These are phyloP conservation scores for Platichthys flesus DNA, from an alignment of 2,113 vertebrate species.

Conservation along the genomic window DNA sequence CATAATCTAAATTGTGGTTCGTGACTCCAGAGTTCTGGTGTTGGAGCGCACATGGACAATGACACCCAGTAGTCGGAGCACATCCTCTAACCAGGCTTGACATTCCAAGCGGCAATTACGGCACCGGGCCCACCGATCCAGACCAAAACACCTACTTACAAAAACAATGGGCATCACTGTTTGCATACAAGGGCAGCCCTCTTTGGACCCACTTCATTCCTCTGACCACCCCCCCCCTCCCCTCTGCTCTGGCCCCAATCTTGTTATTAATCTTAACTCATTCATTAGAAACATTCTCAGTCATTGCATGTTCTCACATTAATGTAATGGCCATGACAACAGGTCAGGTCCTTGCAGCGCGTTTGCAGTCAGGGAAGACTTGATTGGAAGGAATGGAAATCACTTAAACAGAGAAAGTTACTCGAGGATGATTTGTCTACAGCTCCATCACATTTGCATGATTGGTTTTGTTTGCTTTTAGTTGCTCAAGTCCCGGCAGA, in stretches of 20 bases:
- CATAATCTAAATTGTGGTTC: constrained; percentile 72
- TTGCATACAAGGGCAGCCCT: constrained; percentile 77
- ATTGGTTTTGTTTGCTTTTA: neutral
- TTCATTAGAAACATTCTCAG: constrained; percentile 73
- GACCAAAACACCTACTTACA: constrained; percentile 82
- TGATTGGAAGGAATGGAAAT: constrained; percentile 13
- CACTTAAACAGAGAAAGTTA: neutral
- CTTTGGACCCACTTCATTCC: constrained; percentile 60
- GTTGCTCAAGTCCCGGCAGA: neutral
- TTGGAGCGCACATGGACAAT: constrained; percentile 75
- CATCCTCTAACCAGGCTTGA: constrained; percentile 73
- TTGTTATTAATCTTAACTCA: constrained; percentile 81
- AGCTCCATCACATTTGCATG: constrained; percentile 2
- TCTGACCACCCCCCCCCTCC: constrained; percentile 33
- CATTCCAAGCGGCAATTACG: constrained; percentile 83
- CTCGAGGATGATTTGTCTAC: neutral
- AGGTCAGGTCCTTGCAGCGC: constrained; percentile 25
- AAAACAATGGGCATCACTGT: constrained; percentile 80
- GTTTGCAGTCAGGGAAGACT: constrained; percentile 21
- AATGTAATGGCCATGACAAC: constrained; percentile 61
- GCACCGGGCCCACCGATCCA: constrained; percentile 76
- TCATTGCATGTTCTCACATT: constrained; percentile 67
- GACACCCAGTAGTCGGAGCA: constrained; percentile 76
- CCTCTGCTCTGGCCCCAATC: constrained; percentile 70
- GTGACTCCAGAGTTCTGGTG: constrained; percentile 67